Evolutionary conservation across 2,113 vertebrate genomes (phyloP).

Genomic region (Tinamus guttatus): DNA sequence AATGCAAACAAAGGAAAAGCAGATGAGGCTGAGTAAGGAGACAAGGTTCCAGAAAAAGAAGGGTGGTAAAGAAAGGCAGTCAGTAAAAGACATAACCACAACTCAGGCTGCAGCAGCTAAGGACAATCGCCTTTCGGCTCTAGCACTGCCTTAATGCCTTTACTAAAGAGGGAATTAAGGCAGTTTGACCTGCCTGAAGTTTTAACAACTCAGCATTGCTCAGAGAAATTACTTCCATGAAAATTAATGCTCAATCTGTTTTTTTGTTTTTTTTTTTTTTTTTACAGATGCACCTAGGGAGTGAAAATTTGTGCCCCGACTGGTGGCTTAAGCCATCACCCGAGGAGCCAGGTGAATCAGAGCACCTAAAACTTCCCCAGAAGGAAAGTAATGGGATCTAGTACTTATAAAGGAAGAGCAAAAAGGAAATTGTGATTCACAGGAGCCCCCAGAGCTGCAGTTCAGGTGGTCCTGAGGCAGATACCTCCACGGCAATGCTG

Average conservation of each 20-base stretch:
- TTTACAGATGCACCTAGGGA: neutral
- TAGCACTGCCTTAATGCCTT: neutral
- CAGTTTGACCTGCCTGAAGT: neutral
- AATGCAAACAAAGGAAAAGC: constrained; percentile 63
- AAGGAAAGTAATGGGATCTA: fast-evolving
- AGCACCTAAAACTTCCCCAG: neutral
- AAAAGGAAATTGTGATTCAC: constrained; percentile 69
- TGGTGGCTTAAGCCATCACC: neutral
- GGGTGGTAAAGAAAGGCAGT: constrained; percentile 56
- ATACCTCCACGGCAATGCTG: constrained; percentile 97
- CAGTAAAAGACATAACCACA: constrained; percentile 40
- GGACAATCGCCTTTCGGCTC: constrained; percentile 61
- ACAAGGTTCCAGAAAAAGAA: constrained; percentile 49
- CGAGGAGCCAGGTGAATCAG: neutral
- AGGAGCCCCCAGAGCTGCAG: constrained; percentile 60
- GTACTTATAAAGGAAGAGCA: constrained; percentile 6
- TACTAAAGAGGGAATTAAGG: constrained; percentile 7
- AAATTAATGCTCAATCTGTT: neutral
- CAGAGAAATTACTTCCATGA: neutral
- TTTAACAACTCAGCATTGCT: neutral
- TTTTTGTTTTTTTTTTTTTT: neutral
- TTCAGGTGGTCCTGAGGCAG: constrained; percentile 66
- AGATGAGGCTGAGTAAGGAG: constrained; percentile 51
- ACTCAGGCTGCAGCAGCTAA: constrained; percentile 24
- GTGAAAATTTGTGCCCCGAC: neutral